A percentile compares a stretch with the other conserved stretches of the same genome.
Evolutionary conservation across 2,888 invertebrate species (phyloP).

Genomic region (Eremobia ochroleuca): DNA sequence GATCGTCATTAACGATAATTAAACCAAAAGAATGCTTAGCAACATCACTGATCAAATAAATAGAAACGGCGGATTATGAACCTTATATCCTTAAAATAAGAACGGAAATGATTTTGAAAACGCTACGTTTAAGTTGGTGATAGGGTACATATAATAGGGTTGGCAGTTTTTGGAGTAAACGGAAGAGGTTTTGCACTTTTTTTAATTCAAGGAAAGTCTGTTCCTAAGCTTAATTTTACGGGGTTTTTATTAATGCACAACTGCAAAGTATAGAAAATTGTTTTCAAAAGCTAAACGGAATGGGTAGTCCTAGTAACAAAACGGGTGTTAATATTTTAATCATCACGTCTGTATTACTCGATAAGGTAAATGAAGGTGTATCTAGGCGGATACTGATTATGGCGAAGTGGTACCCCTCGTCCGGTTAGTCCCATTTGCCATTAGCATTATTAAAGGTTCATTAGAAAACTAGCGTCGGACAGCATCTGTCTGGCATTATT

Average conservation of each 20-base stretch:
- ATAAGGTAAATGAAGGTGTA: too few relatives aligned
- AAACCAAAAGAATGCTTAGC: constrained; percentile 63
- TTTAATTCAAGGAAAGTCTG: not conserved
- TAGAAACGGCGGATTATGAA: constrained; percentile 9
- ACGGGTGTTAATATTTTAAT: not conserved
- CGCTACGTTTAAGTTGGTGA: not conserved
- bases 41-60: constrained; percentile 1
- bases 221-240: too few relatives aligned
- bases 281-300: not conserved
- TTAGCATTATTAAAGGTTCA: too few relatives aligned
- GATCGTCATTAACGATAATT: constrained; percentile 73
- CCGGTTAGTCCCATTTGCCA: not conserved
- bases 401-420: not conserved
- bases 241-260: not conserved
- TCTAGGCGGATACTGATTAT: not conserved
- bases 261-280: not conserved
- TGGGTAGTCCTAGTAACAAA: not conserved
- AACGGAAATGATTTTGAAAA: constrained; percentile 12
- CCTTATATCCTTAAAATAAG: constrained; percentile 17
- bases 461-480: too few relatives aligned
- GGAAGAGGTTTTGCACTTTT: not conserved
- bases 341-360: not conserved
- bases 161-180: constrained; percentile 30
- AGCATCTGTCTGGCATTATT: too few relatives aligned
- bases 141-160: constrained; percentile 51